Evolutionary conservation across 1,140 invertebrate species (phyloP).

Genomic region (Choristoneura fumiferana): DNA sequence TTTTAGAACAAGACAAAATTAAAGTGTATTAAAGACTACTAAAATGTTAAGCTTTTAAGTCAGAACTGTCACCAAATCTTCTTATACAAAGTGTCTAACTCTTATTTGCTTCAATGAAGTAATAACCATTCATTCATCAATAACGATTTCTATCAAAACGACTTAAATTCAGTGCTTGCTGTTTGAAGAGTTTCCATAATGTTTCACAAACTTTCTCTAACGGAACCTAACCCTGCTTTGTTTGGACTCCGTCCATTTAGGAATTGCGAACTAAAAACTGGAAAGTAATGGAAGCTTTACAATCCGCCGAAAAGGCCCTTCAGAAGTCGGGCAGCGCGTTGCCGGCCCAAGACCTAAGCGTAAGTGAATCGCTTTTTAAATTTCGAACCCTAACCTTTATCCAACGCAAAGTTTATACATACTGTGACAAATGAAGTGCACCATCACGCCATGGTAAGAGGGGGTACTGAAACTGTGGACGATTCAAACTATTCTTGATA

Average conservation of each 20-base stretch:
- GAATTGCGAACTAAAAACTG: constrained; percentile 91
- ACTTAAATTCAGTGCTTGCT: background rate
- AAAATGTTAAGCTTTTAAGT: constrained; percentile 22
- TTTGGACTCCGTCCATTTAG: constrained; percentile 72
- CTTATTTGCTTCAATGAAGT: too few species aligned
- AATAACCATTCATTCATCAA: too few species aligned
- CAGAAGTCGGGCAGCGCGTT: constrained; percentile 71
- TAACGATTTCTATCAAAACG: too few species aligned
- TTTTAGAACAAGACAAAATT: too few species aligned
- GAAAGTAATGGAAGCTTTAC: constrained; percentile 92
- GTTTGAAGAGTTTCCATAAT: background rate
- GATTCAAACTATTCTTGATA: too few species aligned
- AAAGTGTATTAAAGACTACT: too few species aligned
- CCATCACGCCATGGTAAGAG: too few species aligned
- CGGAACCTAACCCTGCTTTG: constrained; percentile 3
- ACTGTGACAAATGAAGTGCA: too few species aligned
- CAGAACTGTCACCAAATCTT: too few species aligned
- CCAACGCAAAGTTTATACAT: too few species aligned
- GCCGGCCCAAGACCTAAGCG: constrained; percentile 65
- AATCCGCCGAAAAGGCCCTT: constrained; percentile 83
- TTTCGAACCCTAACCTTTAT: background rate
- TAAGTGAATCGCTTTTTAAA: constrained; percentile 50
- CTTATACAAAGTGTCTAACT: too few species aligned
- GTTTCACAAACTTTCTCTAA: background rate
- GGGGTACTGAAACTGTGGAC: too few species aligned